Conservation (phyloP, 2,888 invertebrate species). For the Cheilosia vernalis region DNA sequence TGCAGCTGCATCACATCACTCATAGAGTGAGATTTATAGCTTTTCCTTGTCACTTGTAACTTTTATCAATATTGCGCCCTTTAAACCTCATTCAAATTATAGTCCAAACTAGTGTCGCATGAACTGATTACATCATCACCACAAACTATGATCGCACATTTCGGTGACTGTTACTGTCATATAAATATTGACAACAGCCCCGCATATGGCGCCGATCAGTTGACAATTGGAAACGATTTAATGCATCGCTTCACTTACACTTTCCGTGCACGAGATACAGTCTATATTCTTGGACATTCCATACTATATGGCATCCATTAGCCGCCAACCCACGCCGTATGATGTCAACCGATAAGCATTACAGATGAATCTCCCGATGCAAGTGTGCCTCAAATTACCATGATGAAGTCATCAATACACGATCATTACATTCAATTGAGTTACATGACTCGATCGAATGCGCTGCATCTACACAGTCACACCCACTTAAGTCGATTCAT, state of each 20-base stretch:
- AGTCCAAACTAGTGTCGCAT: too few relatives aligned
- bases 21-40: too few relatives aligned
- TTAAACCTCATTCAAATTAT: too few relatives aligned
- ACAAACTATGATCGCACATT: too few relatives aligned
- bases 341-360: slow-evolving; percentile 4
- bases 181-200: not conserved
- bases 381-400: slow-evolving; percentile 14
- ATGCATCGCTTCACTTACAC: not conserved
- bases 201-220: not conserved
- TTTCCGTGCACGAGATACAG: slow-evolving; percentile 9
- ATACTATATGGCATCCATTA: not conserved
- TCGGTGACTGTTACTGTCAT: too few relatives aligned
- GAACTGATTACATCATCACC: too few relatives aligned
- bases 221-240: not conserved
- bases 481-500: slow-evolving; percentile 47
- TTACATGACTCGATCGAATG: slow-evolving; percentile 26
- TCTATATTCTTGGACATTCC: not conserved
- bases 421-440: slow-evolving; percentile 26
- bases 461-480: slow-evolving; percentile 11
- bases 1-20: too few relatives aligned
- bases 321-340: not conserved
- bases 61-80: too few relatives aligned
- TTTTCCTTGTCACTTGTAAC: too few relatives aligned
- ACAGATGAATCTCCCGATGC: slow-evolving; percentile 16
- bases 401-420: slow-evolving; percentile 39